Conservation (phyloP, 2,888 invertebrate genomes). For the Lepidonotus clava region DNA sequence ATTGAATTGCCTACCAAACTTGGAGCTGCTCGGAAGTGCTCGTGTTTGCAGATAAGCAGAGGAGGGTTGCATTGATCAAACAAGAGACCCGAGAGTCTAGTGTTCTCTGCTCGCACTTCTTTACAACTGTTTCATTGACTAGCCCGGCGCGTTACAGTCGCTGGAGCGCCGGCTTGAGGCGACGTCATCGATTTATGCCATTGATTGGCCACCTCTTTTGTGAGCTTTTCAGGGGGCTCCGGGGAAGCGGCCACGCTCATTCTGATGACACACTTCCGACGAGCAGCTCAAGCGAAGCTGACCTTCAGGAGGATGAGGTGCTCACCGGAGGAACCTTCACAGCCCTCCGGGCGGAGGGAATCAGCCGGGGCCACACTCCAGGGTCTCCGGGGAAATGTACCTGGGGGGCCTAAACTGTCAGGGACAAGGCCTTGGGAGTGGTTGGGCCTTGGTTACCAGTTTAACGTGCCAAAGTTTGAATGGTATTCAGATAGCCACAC, state of each 20-base stretch:
- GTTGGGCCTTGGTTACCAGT: too few relatives aligned
- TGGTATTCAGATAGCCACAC: too few relatives aligned
- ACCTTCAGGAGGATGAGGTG: constrained; percentile 16
- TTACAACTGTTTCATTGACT: constrained; percentile 50
- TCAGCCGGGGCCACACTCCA: not conserved
- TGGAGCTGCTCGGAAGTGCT: not conserved
- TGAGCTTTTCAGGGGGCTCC: not conserved
- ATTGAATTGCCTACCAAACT: not conserved
- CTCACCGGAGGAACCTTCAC: not conserved
- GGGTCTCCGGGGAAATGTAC: constrained; percentile 35
- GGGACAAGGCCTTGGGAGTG: not conserved
- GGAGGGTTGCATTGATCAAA: constrained; percentile 34
- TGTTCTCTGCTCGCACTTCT: constrained; percentile 40
- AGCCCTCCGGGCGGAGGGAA: constrained; percentile 12
- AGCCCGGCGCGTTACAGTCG: not conserved
- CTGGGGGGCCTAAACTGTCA: not conserved
- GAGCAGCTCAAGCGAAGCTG: constrained; percentile 12
- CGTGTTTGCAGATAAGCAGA: constrained; percentile 40
- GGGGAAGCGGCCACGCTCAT: not conserved
- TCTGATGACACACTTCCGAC: constrained; percentile 36
- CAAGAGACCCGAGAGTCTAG: constrained; percentile 6
- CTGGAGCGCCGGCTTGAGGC: not conserved
- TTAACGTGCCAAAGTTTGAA: too few relatives aligned
- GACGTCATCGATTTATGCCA: constrained; percentile 33
- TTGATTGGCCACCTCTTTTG: constrained; percentile 47